Base-by-base conservation (phyloP, 2,113 vertebrate species). In the Anseranas semipalmata region DNA sequence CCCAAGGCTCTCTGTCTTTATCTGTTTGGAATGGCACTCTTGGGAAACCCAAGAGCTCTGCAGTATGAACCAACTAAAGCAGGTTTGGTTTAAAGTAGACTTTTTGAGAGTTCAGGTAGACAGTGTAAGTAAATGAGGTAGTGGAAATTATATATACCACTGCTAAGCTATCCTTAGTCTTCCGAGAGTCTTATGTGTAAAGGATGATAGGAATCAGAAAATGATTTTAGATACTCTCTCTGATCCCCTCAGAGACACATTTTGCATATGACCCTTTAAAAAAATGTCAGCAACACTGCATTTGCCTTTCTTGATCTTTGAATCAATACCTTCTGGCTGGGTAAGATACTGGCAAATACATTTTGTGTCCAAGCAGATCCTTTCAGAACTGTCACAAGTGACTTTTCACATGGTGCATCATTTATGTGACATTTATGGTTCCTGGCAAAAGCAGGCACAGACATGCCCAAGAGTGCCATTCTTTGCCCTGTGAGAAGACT, bases 231-330 rank as follows among this genome's bases (percentile, higher is more conserved):
- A 76, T 89, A 77, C 6, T n/a, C 7, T 41, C 20, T 71, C 33
- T 68, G 62, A 78, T 84, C 60, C 55, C 45, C 17, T 46, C 25
- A 35, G 22, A 65, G 22, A 56, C 4, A 14, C 14, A 18, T 85
- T 92, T 79, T 83, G 33, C 55, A 48, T 67, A 35, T 22, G 27
- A 71, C 39, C 39, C 78, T 84, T 91, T 67, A 39, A 95, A 84
- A 96, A 85, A 91, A 81, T 46, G 39, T 72, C 87, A 89, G 15
- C 43, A 91, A 70, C 17, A 53, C 12, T 46, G 10, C 71, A 75
- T 91, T 85, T 96, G 45, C 15, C 32, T 87, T 87, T 81, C 48
- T 85, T 55, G 65, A 90, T 83, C 50, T 93, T 91, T 90, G 50
- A 90, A 90, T 88, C 85, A 76, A 70, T 91, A 80, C 15, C 50